Percentiles rank a stretch among this genome's conserved stretches.
Conservation (phyloP, 2,797 vertebrate genomes). For the Coluber constrictor region DNA sequence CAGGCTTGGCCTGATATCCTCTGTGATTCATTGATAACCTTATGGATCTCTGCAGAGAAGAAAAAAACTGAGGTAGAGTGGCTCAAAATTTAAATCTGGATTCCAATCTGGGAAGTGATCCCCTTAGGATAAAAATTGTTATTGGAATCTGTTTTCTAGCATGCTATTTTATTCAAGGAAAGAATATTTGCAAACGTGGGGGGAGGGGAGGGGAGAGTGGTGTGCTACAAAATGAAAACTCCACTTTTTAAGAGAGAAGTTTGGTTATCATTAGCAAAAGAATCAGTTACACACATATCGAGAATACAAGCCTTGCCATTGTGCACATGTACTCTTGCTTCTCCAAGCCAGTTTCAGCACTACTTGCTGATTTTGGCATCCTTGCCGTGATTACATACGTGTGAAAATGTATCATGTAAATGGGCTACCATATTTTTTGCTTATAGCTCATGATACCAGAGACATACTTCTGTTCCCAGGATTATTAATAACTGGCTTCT, state of each 20-base stretch:
- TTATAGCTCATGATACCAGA: constrained; percentile 23
- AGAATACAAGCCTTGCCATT: neutral
- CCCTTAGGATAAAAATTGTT: neutral
- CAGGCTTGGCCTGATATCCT: neutral
- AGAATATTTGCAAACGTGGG: neutral
- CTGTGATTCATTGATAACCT: neutral
- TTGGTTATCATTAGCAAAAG: neutral
- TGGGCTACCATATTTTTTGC: constrained; percentile 2
- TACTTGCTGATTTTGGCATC: constrained; percentile 15
- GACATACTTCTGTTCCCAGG: constrained; percentile 20
- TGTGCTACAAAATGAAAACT: neutral
- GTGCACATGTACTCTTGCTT: neutral
- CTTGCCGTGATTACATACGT: constrained; percentile 11
- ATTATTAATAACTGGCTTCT: constrained; percentile 37
- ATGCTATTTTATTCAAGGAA: neutral
- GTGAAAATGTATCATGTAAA: constrained; percentile 35
- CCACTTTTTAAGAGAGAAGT: neutral
- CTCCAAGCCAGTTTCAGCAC: constrained; percentile 4
- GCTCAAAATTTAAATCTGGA: neutral
- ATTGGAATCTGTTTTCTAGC: neutral
- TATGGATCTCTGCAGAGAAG: neutral
- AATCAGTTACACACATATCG: neutral
- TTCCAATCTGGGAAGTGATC: neutral
- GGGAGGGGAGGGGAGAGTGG: neutral
- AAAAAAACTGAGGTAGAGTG: neutral